Conservation (phyloP, 2,797 vertebrate species). For the Sebastes aleutianus region DNA sequence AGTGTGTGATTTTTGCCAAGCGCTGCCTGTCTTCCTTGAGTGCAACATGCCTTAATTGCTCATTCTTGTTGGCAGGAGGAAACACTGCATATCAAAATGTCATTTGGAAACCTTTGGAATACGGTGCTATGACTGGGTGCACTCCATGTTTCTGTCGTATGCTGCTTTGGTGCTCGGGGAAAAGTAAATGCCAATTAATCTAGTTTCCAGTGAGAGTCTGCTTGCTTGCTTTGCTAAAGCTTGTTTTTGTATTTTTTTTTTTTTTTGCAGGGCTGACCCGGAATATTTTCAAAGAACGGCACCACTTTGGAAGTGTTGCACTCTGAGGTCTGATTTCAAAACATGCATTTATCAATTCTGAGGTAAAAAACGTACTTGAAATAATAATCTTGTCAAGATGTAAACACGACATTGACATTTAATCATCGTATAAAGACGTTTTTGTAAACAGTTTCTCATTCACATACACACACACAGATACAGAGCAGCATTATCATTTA, state of each 20-base stretch:
- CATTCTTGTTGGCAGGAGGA: slow-evolving; percentile 54
- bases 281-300: neutral
- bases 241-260: neutral
- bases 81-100: slow-evolving; percentile 50
- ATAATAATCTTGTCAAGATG: neutral
- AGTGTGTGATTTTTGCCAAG: slow-evolving; percentile 37
- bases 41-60: slow-evolving; percentile 65
- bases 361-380: neutral
- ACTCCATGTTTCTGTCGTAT: slow-evolving; percentile 50
- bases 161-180: slow-evolving; percentile 36
- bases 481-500: neutral
- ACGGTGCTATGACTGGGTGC: slow-evolving; percentile 35
- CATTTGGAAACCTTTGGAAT: slow-evolving; percentile 63
- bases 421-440: neutral
- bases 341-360: neutral
- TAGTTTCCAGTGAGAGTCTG: slow-evolving; percentile 14
- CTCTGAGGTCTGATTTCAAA: neutral
- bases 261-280: neutral
- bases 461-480: neutral
- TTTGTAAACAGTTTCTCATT: neutral
- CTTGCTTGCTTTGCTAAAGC: neutral
- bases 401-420: neutral
- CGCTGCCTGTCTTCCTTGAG: slow-evolving; percentile 31
- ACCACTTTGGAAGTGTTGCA: neutral
- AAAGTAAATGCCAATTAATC: slow-evolving; percentile 62